These are phyloP conservation scores for Sebastes hubbsi DNA, from an alignment of 2,797 vertebrate species.

Conservation along the genomic window DNA sequence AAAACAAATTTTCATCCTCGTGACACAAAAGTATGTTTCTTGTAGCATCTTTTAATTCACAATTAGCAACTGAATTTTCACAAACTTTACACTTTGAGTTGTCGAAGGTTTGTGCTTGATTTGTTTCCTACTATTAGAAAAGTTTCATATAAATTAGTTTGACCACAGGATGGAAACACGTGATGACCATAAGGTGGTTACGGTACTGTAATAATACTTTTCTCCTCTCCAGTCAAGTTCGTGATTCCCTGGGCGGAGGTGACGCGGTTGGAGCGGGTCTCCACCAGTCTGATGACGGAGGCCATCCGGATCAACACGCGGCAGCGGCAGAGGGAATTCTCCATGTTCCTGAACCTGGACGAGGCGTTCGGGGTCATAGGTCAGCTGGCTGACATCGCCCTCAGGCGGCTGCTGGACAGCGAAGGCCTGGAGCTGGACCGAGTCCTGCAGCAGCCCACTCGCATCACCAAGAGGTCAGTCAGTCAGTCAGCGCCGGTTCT, in stretches of 20 bases:
- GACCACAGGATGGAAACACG: background rate
- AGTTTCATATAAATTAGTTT: background rate
- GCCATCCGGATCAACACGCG: slow-evolving; percentile 88
- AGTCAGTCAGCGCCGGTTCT: background rate
- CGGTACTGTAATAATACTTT: background rate
- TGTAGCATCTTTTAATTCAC: too few relatives aligned
- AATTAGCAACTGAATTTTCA: too few relatives aligned
- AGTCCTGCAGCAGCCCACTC: slow-evolving; percentile 88
- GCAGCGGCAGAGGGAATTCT: slow-evolving; percentile 91
- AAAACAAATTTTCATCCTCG: too few relatives aligned
- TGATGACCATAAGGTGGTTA: background rate
- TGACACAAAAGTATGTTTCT: too few relatives aligned
- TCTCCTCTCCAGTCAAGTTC: slow-evolving; percentile 87
- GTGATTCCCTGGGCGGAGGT: slow-evolving; percentile 94
- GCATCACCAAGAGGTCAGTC: slow-evolving; percentile 91
- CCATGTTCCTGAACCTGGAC: slow-evolving; percentile 92
- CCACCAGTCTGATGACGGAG: slow-evolving; percentile 90
- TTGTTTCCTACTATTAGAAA: too few relatives aligned
- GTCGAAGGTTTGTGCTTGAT: too few relatives aligned
- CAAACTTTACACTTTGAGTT: too few relatives aligned
- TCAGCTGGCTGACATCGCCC: slow-evolving; percentile 93
- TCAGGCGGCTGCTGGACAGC: slow-evolving; percentile 93
- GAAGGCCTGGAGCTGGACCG: slow-evolving; percentile 92
- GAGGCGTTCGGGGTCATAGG: slow-evolving; percentile 91
- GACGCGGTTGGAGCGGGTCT: slow-evolving; percentile 90